These are phyloP conservation scores for Meliscaeva auricollis DNA, from an alignment of 2,888 invertebrate species.

Conservation along the genomic window DNA sequence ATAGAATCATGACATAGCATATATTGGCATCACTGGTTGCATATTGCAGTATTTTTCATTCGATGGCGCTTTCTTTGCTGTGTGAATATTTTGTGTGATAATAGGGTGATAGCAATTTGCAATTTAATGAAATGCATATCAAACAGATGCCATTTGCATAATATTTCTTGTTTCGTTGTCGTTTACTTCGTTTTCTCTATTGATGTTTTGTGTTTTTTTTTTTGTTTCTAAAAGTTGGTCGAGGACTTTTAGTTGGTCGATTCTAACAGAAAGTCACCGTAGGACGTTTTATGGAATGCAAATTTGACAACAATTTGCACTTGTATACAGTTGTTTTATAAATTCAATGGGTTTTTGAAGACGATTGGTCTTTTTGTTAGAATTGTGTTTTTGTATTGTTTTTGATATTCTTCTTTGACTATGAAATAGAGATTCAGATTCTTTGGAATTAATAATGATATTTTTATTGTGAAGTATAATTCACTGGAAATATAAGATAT, in stretches of 20 bases:
- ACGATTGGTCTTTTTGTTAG: too few relatives aligned
- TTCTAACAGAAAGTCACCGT: neutral
- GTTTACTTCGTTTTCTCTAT: neutral
- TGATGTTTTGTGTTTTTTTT: neutral
- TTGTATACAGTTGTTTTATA: too few relatives aligned
- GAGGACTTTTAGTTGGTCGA: too few relatives aligned
- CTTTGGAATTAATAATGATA: too few relatives aligned
- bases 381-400: too few relatives aligned
- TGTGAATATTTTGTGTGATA: constrained; percentile 10
- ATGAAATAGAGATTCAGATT: too few relatives aligned
- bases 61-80: neutral
- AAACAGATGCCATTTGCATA: constrained; percentile 76
- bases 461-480: too few relatives aligned
- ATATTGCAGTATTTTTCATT: constrained; percentile 19
- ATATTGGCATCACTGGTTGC: constrained; percentile 23
- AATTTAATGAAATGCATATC: constrained; percentile 77
- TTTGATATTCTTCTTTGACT: too few relatives aligned
- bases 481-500: too few relatives aligned
- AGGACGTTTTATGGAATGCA: constrained; percentile 51
- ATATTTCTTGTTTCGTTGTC: constrained; percentile 41
- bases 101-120: constrained; percentile 72
- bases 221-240: neutral
- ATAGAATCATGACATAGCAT: too few relatives aligned
- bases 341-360: too few relatives aligned
- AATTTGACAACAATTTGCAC: constrained; percentile 57